A percentile compares a stretch with the other conserved stretches of the same genome.
These are phyloP conservation scores for Catocala fraxini DNA, from an alignment of 2,888 invertebrate species.

Conservation along the genomic window DNA sequence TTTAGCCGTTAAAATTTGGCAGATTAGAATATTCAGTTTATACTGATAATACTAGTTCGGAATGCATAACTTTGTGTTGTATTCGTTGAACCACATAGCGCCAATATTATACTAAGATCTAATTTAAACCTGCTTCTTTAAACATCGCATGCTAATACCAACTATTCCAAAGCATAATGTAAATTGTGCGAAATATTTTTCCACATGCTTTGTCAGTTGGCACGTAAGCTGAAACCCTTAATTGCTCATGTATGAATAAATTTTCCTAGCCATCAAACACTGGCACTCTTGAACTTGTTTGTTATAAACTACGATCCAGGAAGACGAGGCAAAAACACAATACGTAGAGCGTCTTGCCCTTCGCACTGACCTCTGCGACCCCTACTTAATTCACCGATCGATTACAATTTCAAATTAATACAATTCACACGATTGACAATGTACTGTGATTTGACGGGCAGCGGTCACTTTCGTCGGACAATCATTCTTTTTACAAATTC, in stretches of 20 bases:
- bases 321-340: conserved; percentile 49
- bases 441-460: conserved; percentile 64
- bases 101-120: conserved; percentile 16
- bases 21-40: too few species aligned
- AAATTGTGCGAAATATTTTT: conserved; percentile 31
- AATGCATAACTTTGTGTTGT: too few species aligned
- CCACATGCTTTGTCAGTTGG: conserved; percentile 21
- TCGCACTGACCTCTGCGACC: conserved; percentile 66
- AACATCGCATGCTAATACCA: conserved; percentile 25
- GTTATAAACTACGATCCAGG: conserved; percentile 44
- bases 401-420: conserved; percentile 82
- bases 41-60: too few species aligned
- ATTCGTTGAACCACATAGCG: background rate
- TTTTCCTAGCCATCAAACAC: conserved; percentile 25
- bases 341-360: conserved; percentile 56
- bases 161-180: conserved; percentile 21
- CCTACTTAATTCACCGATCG: conserved; percentile 65
- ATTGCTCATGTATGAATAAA: conserved; percentile 27
- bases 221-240: conserved; percentile 18
- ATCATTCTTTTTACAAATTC: conserved; percentile 47
- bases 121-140: conserved; percentile 26
- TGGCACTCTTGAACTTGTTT: conserved; percentile 36
- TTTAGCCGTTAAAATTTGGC: too few species aligned
- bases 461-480: conserved; percentile 60
- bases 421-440: conserved; percentile 77